Evolutionary conservation across 2,797 vertebrate genomes (phyloP).

Genomic region (Sternarchorhynchus goeldii): DNA sequence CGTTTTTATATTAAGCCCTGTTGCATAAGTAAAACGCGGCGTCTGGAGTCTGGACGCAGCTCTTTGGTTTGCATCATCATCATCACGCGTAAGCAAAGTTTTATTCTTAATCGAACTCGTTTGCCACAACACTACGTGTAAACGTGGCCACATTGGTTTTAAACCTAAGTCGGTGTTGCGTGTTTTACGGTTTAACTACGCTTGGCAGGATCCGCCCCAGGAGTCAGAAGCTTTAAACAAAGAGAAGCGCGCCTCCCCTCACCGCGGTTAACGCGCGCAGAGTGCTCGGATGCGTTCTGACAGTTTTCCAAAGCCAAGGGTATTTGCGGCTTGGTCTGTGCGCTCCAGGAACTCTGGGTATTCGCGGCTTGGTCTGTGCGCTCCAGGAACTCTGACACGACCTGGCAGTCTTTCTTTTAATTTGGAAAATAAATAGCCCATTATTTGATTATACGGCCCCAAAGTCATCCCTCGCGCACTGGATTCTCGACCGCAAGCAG

Average conservation of each 20-base stretch:
- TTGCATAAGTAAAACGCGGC: too few species aligned
- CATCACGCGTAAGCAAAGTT: too few species aligned
- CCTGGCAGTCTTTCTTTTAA: too few species aligned
- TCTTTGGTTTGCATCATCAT: too few species aligned
- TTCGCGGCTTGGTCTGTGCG: too few species aligned
- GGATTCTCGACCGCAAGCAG: not conserved
- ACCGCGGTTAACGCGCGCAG: conserved; percentile 23
- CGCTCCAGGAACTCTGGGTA: not conserved
- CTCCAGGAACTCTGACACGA: not conserved
- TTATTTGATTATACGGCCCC: too few species aligned
- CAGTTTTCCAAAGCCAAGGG: not conserved
- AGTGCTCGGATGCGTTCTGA: conserved; percentile 1
- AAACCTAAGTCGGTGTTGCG: not conserved
- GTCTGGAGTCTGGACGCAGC: too few species aligned
- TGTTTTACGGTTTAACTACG: conserved; percentile 57
- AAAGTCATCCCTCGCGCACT: too few species aligned
- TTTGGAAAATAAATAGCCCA: too few species aligned
- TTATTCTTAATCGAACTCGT: too few species aligned
- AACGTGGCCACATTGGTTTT: not conserved
- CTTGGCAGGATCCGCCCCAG: conserved; percentile 75
- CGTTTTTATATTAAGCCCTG: too few species aligned
- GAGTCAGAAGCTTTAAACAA: conserved; percentile 65
- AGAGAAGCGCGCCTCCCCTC: conserved; percentile 70
- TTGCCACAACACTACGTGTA: not conserved
- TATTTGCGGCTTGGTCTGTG: not conserved